Conservation (phyloP, 2,888 invertebrate species). For the Calephelis perditalis region DNA sequence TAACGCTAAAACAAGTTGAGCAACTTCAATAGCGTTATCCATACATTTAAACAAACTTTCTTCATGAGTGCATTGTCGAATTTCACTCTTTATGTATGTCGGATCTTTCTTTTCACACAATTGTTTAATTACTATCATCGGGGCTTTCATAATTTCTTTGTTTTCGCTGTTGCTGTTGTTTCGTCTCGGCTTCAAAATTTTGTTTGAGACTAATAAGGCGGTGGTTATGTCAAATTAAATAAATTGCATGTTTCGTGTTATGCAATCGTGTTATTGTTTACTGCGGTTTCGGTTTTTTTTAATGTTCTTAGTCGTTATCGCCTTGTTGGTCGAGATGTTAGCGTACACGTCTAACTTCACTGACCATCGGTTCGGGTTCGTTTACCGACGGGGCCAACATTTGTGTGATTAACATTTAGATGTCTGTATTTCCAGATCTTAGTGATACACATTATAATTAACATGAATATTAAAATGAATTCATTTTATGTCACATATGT, state of each 20-base stretch:
- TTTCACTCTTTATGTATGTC: conserved; percentile 54
- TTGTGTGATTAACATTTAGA: too few species aligned
- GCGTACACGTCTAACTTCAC: too few species aligned
- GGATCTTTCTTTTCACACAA: conserved; percentile 33
- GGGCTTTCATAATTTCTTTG: conserved; percentile 34
- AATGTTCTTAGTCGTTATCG: too few species aligned
- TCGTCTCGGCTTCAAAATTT: conserved; percentile 23
- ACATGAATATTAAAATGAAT: too few species aligned
- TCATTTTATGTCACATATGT: too few species aligned
- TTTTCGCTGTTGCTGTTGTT: conserved; percentile 38
- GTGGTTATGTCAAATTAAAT: conserved; percentile 8
- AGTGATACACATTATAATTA: too few species aligned
- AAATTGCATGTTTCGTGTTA: conserved; percentile 1
- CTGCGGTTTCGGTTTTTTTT: too few species aligned
- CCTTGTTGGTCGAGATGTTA: too few species aligned
- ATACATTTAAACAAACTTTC: conserved; percentile 63
- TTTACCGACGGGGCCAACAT: too few species aligned
- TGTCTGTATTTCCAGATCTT: too few species aligned
- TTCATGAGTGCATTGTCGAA: conserved; percentile 65
- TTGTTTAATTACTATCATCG: conserved; percentile 12
- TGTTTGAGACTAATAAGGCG: conserved; percentile 7
- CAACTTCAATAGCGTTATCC: conserved; percentile 51
- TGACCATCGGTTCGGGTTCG: too few species aligned
- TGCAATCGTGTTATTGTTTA: not conserved
- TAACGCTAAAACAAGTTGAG: conserved; percentile 44